Evolutionary conservation across 2,113 vertebrate species (phyloP).

Genomic region (Astur gentilis): DNA sequence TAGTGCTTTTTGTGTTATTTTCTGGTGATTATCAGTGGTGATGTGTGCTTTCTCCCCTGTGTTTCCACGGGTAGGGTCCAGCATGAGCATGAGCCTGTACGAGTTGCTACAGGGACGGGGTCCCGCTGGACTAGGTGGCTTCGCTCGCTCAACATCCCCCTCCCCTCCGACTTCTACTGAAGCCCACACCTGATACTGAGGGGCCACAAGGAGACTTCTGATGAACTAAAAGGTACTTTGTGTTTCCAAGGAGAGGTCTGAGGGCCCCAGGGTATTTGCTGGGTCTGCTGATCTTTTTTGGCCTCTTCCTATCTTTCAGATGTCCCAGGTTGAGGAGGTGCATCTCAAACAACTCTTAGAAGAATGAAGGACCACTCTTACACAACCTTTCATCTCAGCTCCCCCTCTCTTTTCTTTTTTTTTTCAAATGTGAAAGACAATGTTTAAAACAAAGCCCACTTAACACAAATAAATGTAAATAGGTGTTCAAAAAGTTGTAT

Average conservation of each 20-base stretch:
- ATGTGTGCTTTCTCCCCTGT: neutral
- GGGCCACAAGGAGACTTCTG: neutral
- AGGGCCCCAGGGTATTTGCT: neutral
- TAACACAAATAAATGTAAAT: constrained; percentile 56
- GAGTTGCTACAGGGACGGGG: neutral
- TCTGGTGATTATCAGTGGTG: neutral
- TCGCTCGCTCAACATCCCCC: constrained; percentile 46
- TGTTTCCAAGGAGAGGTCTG: neutral
- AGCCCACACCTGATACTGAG: neutral
- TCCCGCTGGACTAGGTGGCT: constrained; percentile 57
- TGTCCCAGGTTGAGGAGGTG: neutral
- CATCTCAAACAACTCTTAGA: neutral
- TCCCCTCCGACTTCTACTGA: constrained; percentile 50
- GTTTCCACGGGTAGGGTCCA: constrained; percentile 19
- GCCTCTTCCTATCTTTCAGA: constrained; percentile 13
- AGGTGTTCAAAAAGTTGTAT: constrained; percentile 55
- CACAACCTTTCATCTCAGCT: neutral
- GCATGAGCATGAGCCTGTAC: neutral
- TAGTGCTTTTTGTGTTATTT: neutral
- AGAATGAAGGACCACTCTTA: constrained; percentile 20
- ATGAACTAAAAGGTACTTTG: constrained; percentile 21
- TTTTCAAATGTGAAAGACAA: constrained; percentile 20
- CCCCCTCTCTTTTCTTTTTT: neutral
- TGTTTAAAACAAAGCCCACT: neutral
- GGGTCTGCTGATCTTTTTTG: neutral